Evolutionary conservation across 2,888 invertebrate species (phyloP).

Genomic region (Lasioglossum morio): DNA sequence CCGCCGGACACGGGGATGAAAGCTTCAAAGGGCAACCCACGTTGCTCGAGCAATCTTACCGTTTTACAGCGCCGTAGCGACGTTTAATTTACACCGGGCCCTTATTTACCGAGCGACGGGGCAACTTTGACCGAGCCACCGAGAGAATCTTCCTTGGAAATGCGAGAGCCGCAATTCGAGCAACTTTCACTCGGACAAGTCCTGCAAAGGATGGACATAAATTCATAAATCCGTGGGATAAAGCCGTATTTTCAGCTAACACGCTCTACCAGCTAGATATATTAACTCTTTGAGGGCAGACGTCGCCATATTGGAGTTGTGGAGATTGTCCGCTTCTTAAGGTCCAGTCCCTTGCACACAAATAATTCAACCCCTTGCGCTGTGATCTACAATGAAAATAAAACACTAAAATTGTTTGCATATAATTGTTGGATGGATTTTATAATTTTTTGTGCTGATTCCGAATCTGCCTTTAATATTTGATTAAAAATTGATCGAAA

Average conservation of each 20-base stretch:
- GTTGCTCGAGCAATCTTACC: slow-evolving; percentile 9
- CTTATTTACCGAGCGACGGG: slow-evolving; percentile 11
- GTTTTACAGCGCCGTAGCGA: background rate
- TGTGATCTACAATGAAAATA: background rate
- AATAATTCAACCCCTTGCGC: background rate
- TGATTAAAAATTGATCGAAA: too few species aligned
- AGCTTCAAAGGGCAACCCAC: slow-evolving; percentile 14
- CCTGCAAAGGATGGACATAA: background rate
- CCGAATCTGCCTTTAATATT: too few species aligned
- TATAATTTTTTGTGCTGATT: too few species aligned
- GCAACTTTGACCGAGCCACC: slow-evolving; percentile 1
- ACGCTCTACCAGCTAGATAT: background rate
- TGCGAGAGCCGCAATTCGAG: background rate
- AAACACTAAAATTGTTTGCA: too few species aligned
- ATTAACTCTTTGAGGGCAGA: background rate
- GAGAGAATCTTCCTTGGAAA: background rate
- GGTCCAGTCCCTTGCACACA: background rate
- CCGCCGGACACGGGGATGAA: background rate
- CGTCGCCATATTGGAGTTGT: background rate
- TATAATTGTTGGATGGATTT: too few species aligned
- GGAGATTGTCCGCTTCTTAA: background rate
- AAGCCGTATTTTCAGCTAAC: background rate
- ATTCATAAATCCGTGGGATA: background rate
- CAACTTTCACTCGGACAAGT: background rate
- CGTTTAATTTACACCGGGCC: background rate